Evolutionary conservation across 2,888 invertebrate genomes (phyloP).

Genomic region (Orthonevra nobilis): DNA sequence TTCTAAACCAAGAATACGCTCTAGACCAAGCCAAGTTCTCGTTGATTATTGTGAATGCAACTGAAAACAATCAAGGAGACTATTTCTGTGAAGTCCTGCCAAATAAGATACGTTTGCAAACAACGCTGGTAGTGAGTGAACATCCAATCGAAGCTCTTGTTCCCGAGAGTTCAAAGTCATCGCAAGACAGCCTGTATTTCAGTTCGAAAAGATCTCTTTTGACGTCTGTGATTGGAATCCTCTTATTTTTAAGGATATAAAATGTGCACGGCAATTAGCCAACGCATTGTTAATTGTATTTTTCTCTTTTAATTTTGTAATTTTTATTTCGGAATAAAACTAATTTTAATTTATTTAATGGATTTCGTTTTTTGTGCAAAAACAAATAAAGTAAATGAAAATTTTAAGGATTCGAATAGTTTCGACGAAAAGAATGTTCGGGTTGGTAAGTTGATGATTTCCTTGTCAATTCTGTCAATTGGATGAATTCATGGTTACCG

Average conservation of each 20-base stretch:
- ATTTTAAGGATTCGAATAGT: too few species aligned
- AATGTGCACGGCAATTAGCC: conserved; percentile 7
- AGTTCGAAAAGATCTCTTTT: conserved; percentile 6
- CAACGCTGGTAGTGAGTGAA: conserved; percentile 68
- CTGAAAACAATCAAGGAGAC: conserved; percentile 72
- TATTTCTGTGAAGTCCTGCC: conserved; percentile 74
- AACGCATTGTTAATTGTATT: conserved; percentile 56
- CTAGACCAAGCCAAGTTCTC: conserved; percentile 71
- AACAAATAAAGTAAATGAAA: neutral
- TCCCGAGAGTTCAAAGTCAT: conserved; percentile 75
- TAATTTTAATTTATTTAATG: conserved; percentile 63
- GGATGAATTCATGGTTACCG: too few species aligned
- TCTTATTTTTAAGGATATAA: conserved; percentile 63
- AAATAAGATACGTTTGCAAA: conserved; percentile 61
- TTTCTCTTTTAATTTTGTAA: conserved; percentile 40
- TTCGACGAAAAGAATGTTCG: too few species aligned
- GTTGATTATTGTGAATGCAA: conserved; percentile 73
- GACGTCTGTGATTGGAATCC: conserved; percentile 55
- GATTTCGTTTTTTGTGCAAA: conserved; percentile 10
- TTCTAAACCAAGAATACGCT: conserved; percentile 71
- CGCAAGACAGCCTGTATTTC: conserved; percentile 48
- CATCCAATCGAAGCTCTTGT: conserved; percentile 73
- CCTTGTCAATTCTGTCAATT: too few species aligned
- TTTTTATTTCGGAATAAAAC: conserved; percentile 45
- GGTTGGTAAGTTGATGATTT: too few species aligned